A percentile compares a stretch with the other conserved stretches of the same genome.
phyloP scores from a whole-genome alignment of 2,797 vertebrate species.

The Sebastes miniatus region DNA sequence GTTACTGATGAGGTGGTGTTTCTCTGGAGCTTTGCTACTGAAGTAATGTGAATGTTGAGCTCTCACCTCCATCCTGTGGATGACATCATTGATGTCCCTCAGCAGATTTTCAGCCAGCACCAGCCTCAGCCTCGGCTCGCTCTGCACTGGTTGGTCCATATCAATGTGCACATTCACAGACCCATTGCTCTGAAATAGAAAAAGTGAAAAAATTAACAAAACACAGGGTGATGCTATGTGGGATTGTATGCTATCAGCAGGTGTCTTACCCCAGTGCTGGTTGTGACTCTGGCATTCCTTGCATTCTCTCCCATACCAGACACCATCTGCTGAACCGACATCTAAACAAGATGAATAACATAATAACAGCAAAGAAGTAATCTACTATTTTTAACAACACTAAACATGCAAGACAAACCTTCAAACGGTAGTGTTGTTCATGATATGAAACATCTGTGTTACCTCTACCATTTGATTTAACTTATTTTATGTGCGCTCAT shows the following conservation, averaged over 20 bases:
- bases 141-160: constrained; percentile 88
- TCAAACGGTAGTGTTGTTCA: background rate
- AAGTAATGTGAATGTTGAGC: background rate
- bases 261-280: constrained; percentile 82
- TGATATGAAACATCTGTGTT: background rate
- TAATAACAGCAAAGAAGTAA: background rate
- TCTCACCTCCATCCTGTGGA: constrained; percentile 88
- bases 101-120: constrained; percentile 91
- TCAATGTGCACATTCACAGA: constrained; percentile 94
- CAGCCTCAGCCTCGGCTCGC: constrained; percentile 89
- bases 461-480: too few species aligned
- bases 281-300: constrained; percentile 81
- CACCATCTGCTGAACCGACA: constrained; percentile 87
- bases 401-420: background rate
- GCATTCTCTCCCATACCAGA: constrained; percentile 80
- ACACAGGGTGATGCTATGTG: background rate
- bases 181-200: constrained; percentile 79
- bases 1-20: background rate
- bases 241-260: too few species aligned
- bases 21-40: background rate
- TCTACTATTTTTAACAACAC: background rate
- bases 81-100: constrained; percentile 86
- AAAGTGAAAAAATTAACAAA: constrained; percentile 3
- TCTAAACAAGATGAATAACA: constrained; percentile 61
- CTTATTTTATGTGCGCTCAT: background rate